Percentiles rank a stretch among this genome's conserved stretches.
These are phyloP conservation scores for Microcebus tavaratra DNA, from an alignment of 2,113 vertebrate species.

Conservation along the genomic window DNA sequence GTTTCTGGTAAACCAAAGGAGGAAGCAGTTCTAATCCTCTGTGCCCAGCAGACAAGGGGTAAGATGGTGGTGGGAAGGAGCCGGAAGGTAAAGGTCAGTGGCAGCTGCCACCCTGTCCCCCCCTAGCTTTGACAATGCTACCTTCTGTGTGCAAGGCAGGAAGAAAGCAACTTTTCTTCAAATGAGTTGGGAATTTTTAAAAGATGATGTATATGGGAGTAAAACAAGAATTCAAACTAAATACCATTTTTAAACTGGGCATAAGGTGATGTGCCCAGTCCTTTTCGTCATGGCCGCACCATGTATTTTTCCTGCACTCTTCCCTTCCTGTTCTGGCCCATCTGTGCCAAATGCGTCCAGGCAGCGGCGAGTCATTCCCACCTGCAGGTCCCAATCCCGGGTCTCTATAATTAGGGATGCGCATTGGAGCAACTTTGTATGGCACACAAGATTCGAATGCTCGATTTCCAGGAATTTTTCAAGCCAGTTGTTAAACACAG, in stretches of 20 bases:
- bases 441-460: neutral
- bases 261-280: neutral
- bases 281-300: fast-evolving
- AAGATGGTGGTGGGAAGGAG: neutral
- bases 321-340: neutral
- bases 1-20: neutral
- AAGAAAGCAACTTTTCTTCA: neutral
- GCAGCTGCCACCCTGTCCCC: neutral
- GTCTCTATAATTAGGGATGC: fast-evolving
- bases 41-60: slow-evolving; percentile 14
- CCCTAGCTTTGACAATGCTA: neutral
- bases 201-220: neutral
- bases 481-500: neutral
- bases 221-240: neutral
- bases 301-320: fast-evolving
- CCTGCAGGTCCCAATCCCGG: neutral
- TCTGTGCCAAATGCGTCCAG: neutral
- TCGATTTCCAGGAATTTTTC: neutral
- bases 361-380: neutral
- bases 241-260: neutral
- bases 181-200: neutral
- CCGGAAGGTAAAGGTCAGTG: neutral
- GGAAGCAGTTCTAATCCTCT: neutral
- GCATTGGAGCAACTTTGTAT: too few species aligned
- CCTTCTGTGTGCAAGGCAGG: neutral